These are phyloP conservation scores for Drymodes brunneopygia DNA, from an alignment of 2,113 vertebrate species.

Conservation along the genomic window DNA sequence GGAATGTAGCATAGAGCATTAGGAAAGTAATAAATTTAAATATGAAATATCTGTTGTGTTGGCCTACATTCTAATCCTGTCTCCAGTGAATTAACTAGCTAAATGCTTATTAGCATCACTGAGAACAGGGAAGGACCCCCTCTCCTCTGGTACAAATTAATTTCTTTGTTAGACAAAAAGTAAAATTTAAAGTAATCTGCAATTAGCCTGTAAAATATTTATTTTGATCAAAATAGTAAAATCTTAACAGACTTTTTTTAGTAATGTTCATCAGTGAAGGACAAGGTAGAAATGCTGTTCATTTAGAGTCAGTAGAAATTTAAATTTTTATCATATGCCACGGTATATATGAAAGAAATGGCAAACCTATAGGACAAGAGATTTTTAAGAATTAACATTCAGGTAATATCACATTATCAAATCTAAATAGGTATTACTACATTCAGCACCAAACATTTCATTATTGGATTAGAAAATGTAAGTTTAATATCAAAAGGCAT, in stretches of 20 bases:
- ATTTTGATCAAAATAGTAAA: not conserved
- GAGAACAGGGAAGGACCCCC: not conserved
- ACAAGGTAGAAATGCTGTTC: not conserved
- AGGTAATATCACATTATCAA: not conserved
- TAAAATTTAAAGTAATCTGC: not conserved
- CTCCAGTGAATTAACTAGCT: not conserved
- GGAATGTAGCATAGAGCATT: not conserved
- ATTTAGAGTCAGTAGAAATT: not conserved
- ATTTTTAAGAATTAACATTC: not conserved
- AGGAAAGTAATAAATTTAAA: slow-evolving; percentile 10
- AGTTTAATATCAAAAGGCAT: not conserved
- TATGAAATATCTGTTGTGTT: not conserved
- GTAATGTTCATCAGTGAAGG: not conserved
- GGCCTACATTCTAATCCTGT: not conserved
- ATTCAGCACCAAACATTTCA: not conserved
- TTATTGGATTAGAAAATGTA: not conserved
- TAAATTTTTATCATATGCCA: not conserved
- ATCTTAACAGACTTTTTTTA: not conserved
- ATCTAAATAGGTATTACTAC: not conserved
- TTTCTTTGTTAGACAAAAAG: not conserved
- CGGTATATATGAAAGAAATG: not conserved
- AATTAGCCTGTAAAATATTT: not conserved
- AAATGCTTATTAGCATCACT: not conserved
- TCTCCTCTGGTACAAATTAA: not conserved
- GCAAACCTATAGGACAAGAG: not conserved